Percentiles rank a stretch among this genome's conserved stretches.
Conservation (phyloP, 2,797 vertebrate genomes). For the Pangasius macronema region DNA sequence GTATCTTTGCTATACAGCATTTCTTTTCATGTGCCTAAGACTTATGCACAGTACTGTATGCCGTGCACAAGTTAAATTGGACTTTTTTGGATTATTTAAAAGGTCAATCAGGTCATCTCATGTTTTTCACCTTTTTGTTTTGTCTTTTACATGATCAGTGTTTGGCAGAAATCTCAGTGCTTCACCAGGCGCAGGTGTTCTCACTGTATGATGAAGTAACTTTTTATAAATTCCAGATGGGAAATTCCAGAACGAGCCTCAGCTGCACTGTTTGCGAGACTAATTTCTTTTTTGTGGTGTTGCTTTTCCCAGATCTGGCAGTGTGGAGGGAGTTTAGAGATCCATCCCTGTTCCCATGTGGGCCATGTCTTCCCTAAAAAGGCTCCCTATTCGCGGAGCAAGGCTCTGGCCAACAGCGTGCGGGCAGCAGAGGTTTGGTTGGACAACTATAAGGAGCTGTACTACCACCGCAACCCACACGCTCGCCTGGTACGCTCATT, state of each 20-base stretch:
- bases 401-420: constrained; percentile 85
- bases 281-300: not conserved
- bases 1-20: not conserved
- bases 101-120: not conserved
- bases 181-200: not conserved
- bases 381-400: constrained; percentile 84
- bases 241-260: not conserved
- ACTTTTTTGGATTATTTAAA: too few relatives aligned
- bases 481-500: constrained; percentile 85
- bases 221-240: not conserved
- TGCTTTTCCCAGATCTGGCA: constrained; percentile 87
- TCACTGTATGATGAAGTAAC: not conserved
- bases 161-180: not conserved
- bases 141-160: not conserved
- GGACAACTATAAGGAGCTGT: constrained; percentile 85
- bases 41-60: not conserved
- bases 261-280: not conserved
- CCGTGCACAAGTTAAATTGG: too few relatives aligned
- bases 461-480: constrained; percentile 85
- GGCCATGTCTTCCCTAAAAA: constrained; percentile 86
- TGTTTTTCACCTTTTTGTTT: too few relatives aligned
- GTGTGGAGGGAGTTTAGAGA: constrained; percentile 91
- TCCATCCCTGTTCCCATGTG: constrained; percentile 92
- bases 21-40: not conserved
- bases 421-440: constrained; percentile 89